Percentiles rank a stretch among this genome's conserved stretches.
phyloP scores from a whole-genome alignment of 2,888 invertebrate species.

The Theodoxus fluviatilis region DNA sequence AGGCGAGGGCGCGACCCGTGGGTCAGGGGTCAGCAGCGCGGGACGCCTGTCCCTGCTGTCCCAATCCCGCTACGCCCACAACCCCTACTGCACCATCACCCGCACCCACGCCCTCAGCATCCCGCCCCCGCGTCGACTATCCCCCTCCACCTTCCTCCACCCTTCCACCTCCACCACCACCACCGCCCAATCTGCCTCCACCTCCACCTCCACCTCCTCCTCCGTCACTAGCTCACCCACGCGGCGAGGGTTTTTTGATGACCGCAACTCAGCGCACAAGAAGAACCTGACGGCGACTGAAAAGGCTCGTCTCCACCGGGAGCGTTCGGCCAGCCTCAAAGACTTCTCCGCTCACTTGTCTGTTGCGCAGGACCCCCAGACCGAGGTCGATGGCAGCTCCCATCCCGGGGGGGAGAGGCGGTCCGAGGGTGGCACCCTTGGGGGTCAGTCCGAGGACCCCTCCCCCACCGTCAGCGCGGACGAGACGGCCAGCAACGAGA shows the following conservation, averaged over 20 bases:
- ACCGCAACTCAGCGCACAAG: slow-evolving; percentile 34
- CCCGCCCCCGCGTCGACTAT: slow-evolving; percentile 27
- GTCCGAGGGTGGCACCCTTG: slow-evolving; percentile 21
- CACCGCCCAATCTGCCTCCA: slow-evolving; percentile 16
- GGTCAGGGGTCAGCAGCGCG: slow-evolving; percentile 25
- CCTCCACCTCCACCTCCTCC: slow-evolving; percentile 30
- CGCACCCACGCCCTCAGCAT: slow-evolving; percentile 32
- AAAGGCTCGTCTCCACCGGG: slow-evolving; percentile 41
- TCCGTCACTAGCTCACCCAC: slow-evolving; percentile 23
- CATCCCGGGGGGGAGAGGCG: slow-evolving; percentile 33
- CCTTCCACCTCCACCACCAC: slow-evolving; percentile 29
- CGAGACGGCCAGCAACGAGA: slow-evolving; percentile 54
- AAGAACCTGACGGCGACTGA: slow-evolving; percentile 33
- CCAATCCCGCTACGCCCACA: slow-evolving; percentile 38
- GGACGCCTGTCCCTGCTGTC: slow-evolving; percentile 35
- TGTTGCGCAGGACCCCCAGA: slow-evolving; percentile 37
- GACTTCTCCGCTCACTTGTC: slow-evolving; percentile 49
- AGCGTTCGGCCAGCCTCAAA: slow-evolving; percentile 52
- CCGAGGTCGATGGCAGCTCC: slow-evolving; percentile 32
- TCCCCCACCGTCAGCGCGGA: slow-evolving; percentile 31
- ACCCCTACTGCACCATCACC: slow-evolving; percentile 45
- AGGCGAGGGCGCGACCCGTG: too few relatives aligned
- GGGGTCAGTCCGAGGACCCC: slow-evolving; percentile 15
- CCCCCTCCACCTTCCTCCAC: slow-evolving; percentile 32
- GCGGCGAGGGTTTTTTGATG: slow-evolving; percentile 43